Percentiles rank a stretch among this genome's conserved stretches.
Conservation (phyloP, 2,113 vertebrate genomes). For the Euleptes europaea region DNA sequence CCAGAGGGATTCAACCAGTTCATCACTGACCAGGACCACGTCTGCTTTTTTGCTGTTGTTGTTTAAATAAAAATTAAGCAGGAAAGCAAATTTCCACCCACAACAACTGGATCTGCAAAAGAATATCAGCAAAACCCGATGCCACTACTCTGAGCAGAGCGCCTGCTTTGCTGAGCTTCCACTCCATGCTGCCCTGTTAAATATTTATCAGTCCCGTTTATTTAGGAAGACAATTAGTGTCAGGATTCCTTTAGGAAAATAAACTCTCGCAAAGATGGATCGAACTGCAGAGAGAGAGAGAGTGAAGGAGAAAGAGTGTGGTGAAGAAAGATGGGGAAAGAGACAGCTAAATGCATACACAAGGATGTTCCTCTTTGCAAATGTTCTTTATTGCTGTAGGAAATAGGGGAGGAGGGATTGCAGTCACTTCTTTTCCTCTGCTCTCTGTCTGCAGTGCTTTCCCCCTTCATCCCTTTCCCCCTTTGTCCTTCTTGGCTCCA, state of each 20-base stretch:
- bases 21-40: background rate
- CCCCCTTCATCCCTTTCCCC: background rate
- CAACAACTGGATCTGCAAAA: background rate
- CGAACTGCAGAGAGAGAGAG: constrained; percentile 17
- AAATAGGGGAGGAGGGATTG: background rate
- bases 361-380: background rate
- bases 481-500: background rate
- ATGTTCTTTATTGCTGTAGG: background rate
- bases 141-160: background rate
- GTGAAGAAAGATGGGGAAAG: background rate
- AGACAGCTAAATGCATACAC: background rate
- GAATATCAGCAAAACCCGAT: background rate
- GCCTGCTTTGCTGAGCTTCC: background rate
- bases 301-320: background rate
- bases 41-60: no score
- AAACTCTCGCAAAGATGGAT: constrained; percentile 55
- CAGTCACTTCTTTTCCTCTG: background rate
- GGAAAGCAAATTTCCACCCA: background rate
- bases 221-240: constrained; percentile 59
- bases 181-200: constrained; percentile 32
- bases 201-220: constrained; percentile 54
- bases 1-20: background rate
- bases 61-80: background rate
- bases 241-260: constrained; percentile 53
- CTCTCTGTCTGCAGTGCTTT: background rate